Base-by-base conservation (phyloP, 2,113 vertebrate species). In the Zosterops hypoxanthus region DNA sequence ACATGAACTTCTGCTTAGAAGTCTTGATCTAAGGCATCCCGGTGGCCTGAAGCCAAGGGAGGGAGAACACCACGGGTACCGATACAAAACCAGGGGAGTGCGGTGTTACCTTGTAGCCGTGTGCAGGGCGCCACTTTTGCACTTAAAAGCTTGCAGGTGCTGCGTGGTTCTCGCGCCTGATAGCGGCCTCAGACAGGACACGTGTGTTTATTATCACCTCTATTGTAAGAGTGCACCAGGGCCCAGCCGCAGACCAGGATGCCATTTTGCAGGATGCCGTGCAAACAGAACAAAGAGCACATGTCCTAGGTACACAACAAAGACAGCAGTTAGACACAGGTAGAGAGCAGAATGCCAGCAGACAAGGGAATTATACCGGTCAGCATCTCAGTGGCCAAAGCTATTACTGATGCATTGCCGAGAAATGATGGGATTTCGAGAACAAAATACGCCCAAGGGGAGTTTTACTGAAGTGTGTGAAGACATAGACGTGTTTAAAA, bases 261-360 rank as follows among this genome's bases (percentile, higher is more conserved):
- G 96, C 94, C 92, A 93, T 96, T 92, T 96, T 93, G 85, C 85
- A 36, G 34, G 82, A 72, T 76, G 87, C 87, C 57, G 85, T 87
- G 24, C 61, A 33, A 93, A 71, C 65, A 52, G 96, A 96, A 96
- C 94, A 96, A 95, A 96, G 96, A 95, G 70, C 92, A 76, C 88
- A 68, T 85, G 92, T 82, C 70, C 61, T 8, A 56, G 82, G 92
- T 26, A 6, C 9, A 1, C 17, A 87, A 95, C 94, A 95, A 95
- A 94, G 96, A 6, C 34, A 14, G 61, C 85, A 8, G 55, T 69
- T 31, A 57, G 65, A 24, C 1, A 5, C 87, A 96, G 88, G 94
- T 94, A 69, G 82, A 49, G 41, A 83, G 78, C 70, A 79, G 82
- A 85, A 61, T 6, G 61, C 78, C 39, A 63, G 63, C 57, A 88